Base-by-base conservation (phyloP, 2,888 invertebrate species). In the Helobdella robusta region DNA sequence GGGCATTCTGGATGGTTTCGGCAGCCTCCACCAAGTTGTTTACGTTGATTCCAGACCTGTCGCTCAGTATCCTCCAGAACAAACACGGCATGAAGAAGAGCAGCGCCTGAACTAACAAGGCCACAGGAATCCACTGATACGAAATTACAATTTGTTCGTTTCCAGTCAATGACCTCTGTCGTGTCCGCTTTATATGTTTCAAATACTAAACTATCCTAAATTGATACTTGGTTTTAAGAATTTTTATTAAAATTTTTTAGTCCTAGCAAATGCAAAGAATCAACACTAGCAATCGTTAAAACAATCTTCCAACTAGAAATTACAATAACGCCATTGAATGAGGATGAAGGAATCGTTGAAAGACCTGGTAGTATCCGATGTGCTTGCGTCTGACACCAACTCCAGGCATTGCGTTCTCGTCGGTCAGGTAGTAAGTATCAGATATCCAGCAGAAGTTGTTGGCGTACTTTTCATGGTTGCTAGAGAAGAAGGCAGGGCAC, bases 381-480 rank as follows among this genome's bases (percentile, higher is more conserved):
- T 59, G 58, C 30, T 65, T 67, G 15, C 61, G 36, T 4, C 44
- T 48, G n/a, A n/a, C 48, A 5, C 20, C 28, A 20, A 25, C 34
- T 2, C 68, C 68, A 20, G 69, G 61, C 40, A 69, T 35, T 25
- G 63, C n/a, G 34, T 59, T 46, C 5, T 50, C 40, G 36, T 66
- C 66, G 54, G 66, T 65, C 28, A 82, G 75, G 73, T 78, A 81
- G 71, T 81, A 82, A 36, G 82, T 82, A 72, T 81, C 82, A 68
- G 81, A 80, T 34, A 82, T 81, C 81, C 80, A 82, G 73, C 82
- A 82, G 64, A 81, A 81, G 72, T 80, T 81, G 74, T 82, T 82
- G 59, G 82, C 80, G 74, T 82, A 82, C 70, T 82, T 81, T 70
- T 81, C 81, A 78, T 81, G 81, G 67, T 80, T 80, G 64, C 79